phyloP scores from a whole-genome alignment of 2,888 invertebrate species.

The Pinctada fucata region DNA sequence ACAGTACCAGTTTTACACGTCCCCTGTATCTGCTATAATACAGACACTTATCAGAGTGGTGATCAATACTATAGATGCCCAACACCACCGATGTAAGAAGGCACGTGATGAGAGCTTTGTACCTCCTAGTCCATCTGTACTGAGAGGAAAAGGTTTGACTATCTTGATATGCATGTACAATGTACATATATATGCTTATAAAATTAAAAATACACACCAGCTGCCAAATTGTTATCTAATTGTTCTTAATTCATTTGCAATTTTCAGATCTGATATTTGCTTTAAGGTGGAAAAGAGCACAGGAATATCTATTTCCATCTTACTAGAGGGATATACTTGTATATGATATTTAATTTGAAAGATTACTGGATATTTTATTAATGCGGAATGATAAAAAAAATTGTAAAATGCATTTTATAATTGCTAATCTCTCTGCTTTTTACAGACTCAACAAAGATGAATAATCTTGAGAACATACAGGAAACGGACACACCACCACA shows the following conservation, averaged over 20 bases:
- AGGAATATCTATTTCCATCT: no score
- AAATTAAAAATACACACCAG: no score
- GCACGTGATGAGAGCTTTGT: conserved; percentile 78
- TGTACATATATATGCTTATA: no score
- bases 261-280: no score
- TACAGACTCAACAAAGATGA: conserved; percentile 76
- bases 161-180: background rate
- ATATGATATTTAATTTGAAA: no score
- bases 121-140: conserved; percentile 72
- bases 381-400: no score
- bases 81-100: conserved; percentile 92
- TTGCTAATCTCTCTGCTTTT: conserved; percentile 9
- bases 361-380: no score
- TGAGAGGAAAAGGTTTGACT: conserved; percentile 70
- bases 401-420: no score
- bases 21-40: conserved; percentile 72
- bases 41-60: conserved; percentile 91
- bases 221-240: no score
- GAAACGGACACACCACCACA: conserved; percentile 77
- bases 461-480: conserved; percentile 76
- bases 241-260: no score
- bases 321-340: no score
- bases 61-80: conserved; percentile 92
- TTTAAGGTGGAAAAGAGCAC: no score
- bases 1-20: conserved; percentile 75